Evolutionary conservation across 2,888 invertebrate genomes (phyloP).

Genomic region (Onthophagus sagittarius): DNA sequence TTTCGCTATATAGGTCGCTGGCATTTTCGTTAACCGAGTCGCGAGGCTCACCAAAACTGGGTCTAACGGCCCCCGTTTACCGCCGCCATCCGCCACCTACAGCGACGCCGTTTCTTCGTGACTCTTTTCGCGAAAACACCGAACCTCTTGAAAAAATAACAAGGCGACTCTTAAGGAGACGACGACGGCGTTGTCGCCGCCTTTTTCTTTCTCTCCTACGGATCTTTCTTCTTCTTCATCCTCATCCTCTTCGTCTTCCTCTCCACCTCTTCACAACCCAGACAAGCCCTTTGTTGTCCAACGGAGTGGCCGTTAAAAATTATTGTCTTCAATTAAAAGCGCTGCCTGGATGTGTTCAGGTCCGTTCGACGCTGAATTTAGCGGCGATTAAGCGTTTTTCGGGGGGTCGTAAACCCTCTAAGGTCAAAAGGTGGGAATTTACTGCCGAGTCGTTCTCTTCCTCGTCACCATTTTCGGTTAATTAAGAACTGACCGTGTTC

Average conservation of each 20-base stretch:
- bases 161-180: neutral
- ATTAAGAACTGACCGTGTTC: neutral
- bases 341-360: neutral
- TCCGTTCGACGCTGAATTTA: neutral
- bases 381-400: neutral
- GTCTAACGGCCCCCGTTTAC: neutral
- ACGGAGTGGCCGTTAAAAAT: neutral
- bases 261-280: neutral
- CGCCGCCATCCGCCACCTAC: neutral
- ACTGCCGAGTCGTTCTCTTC: neutral
- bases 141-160: neutral
- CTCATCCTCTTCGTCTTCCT: neutral
- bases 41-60: neutral
- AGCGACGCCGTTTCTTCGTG: neutral
- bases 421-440: neutral
- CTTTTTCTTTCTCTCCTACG: neutral
- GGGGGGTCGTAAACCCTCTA: neutral
- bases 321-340: neutral
- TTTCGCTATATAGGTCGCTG: neutral
- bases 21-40: neutral
- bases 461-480: neutral
- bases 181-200: neutral
- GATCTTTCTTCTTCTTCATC: neutral
- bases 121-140: neutral
- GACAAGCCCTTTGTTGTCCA: neutral